Evolutionary conservation across 1,140 invertebrate species (phyloP).

Genomic region (Asbolus verrucosus): DNA sequence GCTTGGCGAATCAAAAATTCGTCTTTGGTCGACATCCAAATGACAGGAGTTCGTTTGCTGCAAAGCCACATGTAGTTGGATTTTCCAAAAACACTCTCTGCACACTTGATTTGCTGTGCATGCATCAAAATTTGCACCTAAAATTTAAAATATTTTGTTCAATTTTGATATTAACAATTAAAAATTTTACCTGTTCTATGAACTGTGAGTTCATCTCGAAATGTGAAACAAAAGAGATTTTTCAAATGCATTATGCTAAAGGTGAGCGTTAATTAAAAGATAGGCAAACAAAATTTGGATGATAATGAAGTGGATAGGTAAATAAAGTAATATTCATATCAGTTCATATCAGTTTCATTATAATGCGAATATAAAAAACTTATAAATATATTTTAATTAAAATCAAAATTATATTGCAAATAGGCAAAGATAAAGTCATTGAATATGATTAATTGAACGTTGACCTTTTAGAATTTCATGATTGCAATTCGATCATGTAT

Average conservation of each 20-base stretch:
- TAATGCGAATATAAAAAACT: slow-evolving; percentile 20
- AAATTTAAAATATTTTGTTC: slow-evolving; percentile 4
- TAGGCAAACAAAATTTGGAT: slow-evolving; percentile 37
- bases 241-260: slow-evolving; percentile 9
- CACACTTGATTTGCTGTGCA: slow-evolving; percentile 57
- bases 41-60: slow-evolving; percentile 52
- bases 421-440: too few relatives aligned
- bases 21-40: slow-evolving; percentile 56
- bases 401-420: slow-evolving; percentile 1
- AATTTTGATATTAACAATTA: too few relatives aligned
- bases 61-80: slow-evolving; percentile 59
- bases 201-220: slow-evolving; percentile 55
- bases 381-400: neutral
- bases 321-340: slow-evolving; percentile 39
- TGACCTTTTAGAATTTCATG: too few relatives aligned
- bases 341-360: slow-evolving; percentile 43
- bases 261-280: slow-evolving; percentile 33
- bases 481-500: too few relatives aligned
- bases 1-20: slow-evolving; percentile 56
- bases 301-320: slow-evolving; percentile 34
- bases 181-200: slow-evolving; percentile 56
- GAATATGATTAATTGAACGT: too few relatives aligned
- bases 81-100: slow-evolving; percentile 53
- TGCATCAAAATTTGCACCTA: slow-evolving; percentile 59
- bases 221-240: neutral